Conservation (phyloP, 2,888 invertebrate genomes). For the Polymixis flavicincta region DNA sequence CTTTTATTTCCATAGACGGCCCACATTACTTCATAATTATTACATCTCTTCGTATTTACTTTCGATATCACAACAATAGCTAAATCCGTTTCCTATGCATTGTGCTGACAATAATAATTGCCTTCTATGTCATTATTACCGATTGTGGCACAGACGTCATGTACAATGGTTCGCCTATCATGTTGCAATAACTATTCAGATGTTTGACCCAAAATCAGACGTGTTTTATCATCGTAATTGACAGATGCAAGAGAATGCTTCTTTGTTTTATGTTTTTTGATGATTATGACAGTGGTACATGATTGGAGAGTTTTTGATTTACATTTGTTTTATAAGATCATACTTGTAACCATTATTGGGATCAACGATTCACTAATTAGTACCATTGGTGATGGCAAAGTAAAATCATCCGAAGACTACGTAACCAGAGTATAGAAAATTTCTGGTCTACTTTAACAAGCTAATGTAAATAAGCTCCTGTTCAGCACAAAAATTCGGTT, state of each 20-base stretch:
- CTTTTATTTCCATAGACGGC: constrained; percentile 5
- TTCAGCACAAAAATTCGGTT: not conserved
- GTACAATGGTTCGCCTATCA: constrained; percentile 67
- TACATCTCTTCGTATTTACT: constrained; percentile 54
- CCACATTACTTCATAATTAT: constrained; percentile 45
- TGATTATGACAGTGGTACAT: constrained; percentile 24
- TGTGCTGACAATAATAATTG: constrained; percentile 64
- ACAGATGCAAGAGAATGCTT: constrained; percentile 69
- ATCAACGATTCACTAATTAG: not conserved
- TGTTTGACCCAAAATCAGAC: constrained; percentile 73
- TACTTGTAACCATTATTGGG: not conserved
- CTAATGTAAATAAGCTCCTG: not conserved
- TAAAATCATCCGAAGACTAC: not conserved
- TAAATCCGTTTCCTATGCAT: constrained; percentile 63
- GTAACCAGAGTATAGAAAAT: not conserved
- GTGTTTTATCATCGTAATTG: constrained; percentile 76
- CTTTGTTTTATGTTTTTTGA: constrained; percentile 54
- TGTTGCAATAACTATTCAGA: constrained; percentile 78
- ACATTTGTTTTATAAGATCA: not conserved
- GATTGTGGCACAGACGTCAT: constrained; percentile 39
- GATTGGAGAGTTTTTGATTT: not conserved
- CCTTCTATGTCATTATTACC: constrained; percentile 60
- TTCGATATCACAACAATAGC: constrained; percentile 58
- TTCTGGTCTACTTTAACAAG: not conserved
- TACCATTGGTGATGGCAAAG: not conserved